These are phyloP conservation scores for Ictalurus punctatus DNA, from an alignment of 2,113 vertebrate genomes.

Conservation along the genomic window DNA sequence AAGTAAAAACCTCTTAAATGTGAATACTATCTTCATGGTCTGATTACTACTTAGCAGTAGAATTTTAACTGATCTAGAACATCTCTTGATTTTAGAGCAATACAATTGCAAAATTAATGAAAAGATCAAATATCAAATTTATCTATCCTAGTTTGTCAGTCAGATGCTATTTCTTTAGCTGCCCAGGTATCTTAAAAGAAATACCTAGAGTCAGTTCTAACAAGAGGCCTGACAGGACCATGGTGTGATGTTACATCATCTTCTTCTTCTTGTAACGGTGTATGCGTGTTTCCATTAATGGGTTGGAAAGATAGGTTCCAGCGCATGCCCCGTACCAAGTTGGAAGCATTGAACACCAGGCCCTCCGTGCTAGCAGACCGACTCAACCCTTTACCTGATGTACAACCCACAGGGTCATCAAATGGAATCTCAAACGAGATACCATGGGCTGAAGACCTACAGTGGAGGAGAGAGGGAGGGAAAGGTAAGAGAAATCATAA, in stretches of 20 bases:
- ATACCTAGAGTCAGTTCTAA: constrained; percentile 52
- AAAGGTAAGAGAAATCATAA: neutral
- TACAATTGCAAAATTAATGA: neutral
- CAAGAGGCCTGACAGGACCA: constrained; percentile 61
- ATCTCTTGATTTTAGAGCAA: neutral
- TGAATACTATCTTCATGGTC: neutral
- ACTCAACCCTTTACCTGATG: constrained; percentile 73
- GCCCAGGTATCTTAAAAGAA: neutral
- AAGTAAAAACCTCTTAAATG: neutral
- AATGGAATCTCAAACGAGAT: constrained; percentile 97
- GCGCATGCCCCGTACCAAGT: constrained; percentile 69
- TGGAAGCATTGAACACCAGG: constrained; percentile 78
- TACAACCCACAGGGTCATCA: constrained; percentile 76
- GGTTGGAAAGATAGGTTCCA: constrained; percentile 83
- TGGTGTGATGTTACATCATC: constrained; percentile 54
- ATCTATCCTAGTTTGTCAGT: neutral
- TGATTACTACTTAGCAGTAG: neutral
- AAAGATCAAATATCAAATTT: neutral
- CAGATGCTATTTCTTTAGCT: neutral
- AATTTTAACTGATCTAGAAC: neutral
- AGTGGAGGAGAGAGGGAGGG: neutral
- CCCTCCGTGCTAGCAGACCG: constrained; percentile 91
- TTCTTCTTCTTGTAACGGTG: constrained; percentile 77
- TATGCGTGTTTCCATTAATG: constrained; percentile 80
- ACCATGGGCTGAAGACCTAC: constrained; percentile 85